Conservation (phyloP, 2,888 invertebrate species). For the Acronicta aceris region DNA sequence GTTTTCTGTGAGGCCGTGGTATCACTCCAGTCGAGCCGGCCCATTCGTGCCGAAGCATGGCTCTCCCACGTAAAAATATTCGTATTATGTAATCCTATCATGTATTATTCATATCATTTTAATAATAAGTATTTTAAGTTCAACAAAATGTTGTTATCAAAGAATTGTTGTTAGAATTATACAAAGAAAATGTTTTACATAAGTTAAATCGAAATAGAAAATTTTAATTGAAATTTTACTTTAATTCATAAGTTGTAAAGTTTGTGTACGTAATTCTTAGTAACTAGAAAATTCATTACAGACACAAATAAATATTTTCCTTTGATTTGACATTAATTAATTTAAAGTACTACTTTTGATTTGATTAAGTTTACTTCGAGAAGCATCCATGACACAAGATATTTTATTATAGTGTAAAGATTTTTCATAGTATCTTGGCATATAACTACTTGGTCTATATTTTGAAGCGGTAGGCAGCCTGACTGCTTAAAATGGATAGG, state of each 20-base stretch:
- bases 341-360: not conserved
- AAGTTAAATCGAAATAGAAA: conserved; percentile 14
- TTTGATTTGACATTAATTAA: conserved; percentile 1
- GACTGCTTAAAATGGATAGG: no score
- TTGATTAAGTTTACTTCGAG: not conserved
- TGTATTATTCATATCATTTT: no score
- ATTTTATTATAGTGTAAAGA: no score
- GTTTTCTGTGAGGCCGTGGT: no score
- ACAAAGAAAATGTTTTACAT: conserved; percentile 8
- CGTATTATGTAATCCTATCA: no score
- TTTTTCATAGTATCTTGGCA: no score
- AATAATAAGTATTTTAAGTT: not conserved
- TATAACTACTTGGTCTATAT: no score
- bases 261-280: not conserved
- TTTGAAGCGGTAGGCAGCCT: no score
- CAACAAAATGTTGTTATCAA: not conserved
- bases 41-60: no score
- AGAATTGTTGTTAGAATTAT: not conserved
- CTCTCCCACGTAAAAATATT: no score
- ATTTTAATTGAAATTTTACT: conserved; percentile 16
- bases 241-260: conserved; percentile 4
- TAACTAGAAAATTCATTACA: not conserved
- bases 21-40: no score
- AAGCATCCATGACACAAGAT: not conserved
- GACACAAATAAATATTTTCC: not conserved